Conservation (phyloP, 1,140 invertebrate genomes). For the Drosophila fuyamai region DNA sequence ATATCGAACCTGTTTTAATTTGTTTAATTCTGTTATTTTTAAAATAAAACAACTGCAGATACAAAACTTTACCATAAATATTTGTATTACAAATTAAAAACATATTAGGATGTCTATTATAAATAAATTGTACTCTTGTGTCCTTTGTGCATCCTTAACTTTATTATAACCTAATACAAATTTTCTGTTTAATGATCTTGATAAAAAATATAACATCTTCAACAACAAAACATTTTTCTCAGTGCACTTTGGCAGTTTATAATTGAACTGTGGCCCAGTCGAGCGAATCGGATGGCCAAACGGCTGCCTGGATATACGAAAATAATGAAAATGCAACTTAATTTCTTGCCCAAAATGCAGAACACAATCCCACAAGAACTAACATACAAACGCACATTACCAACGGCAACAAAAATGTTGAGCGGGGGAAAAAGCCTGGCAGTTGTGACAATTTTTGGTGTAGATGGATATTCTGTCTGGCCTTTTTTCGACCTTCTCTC, state of each 20-base stretch:
- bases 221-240: not conserved
- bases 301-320: slow-evolving; percentile 38
- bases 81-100: too few relatives aligned
- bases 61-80: too few relatives aligned
- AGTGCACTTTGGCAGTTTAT: slow-evolving; percentile 58
- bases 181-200: too few relatives aligned
- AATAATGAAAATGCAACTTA: slow-evolving; percentile 77
- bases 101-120: too few relatives aligned
- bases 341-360: slow-evolving; percentile 58
- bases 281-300: slow-evolving; percentile 65
- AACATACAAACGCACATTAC: slow-evolving; percentile 23
- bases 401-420: slow-evolving; percentile 40
- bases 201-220: too few relatives aligned
- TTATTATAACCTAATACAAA: too few relatives aligned
- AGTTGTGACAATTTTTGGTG: slow-evolving; percentile 62
- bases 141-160: too few relatives aligned
- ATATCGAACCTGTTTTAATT: too few relatives aligned
- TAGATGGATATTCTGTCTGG: slow-evolving; percentile 27
- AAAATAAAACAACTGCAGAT: too few relatives aligned
- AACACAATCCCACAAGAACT: slow-evolving; percentile 26
- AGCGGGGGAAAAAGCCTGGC: slow-evolving; percentile 6
- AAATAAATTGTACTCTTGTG: too few relatives aligned
- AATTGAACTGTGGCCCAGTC: slow-evolving; percentile 73
- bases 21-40: too few relatives aligned
- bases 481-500: not conserved